Evolutionary conservation across 2,797 vertebrate genomes (phyloP).

Genomic region (Graptemys geographica): DNA sequence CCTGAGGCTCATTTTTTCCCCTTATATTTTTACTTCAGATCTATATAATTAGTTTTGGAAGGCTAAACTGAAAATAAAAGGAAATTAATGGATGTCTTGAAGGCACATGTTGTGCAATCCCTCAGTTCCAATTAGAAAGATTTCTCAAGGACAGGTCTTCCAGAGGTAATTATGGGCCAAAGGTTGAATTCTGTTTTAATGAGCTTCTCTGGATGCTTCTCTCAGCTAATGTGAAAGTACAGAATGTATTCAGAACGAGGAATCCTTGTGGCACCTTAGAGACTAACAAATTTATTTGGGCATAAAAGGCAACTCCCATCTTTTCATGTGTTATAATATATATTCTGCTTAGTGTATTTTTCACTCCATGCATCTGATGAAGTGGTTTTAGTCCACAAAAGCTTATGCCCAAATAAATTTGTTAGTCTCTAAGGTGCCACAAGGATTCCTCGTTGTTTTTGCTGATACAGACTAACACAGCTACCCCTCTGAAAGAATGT

Average conservation of each 20-base stretch:
- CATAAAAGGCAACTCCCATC: too few species aligned
- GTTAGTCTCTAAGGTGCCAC: too few species aligned
- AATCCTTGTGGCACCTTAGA: too few species aligned
- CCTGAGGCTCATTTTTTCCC: conserved; percentile 9
- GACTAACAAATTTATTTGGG: too few species aligned
- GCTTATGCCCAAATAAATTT: too few species aligned
- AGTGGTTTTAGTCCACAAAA: too few species aligned
- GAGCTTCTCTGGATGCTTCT: conserved; percentile 39
- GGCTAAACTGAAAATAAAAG: conserved; percentile 70
- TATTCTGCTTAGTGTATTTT: too few species aligned
- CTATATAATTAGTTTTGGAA: conserved; percentile 72
- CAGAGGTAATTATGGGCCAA: conserved; percentile 63
- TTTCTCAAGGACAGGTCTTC: conserved; percentile 60
- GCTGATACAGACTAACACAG: too few species aligned
- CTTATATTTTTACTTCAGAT: conserved; percentile 45
- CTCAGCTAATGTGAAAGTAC: not conserved
- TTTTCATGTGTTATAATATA: too few species aligned
- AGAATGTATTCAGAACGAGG: conserved; percentile 20
- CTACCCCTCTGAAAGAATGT: not conserved
- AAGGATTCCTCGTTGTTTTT: too few species aligned
- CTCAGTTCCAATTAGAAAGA: conserved; percentile 70
- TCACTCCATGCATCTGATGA: too few species aligned
- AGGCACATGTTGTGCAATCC: conserved; percentile 50
- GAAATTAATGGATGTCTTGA: conserved; percentile 65
- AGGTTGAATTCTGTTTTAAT: conserved; percentile 69